Percentiles rank a stretch among this genome's conserved stretches.
Conservation (phyloP, 2,797 vertebrate genomes). For the Tapirus indicus region DNA sequence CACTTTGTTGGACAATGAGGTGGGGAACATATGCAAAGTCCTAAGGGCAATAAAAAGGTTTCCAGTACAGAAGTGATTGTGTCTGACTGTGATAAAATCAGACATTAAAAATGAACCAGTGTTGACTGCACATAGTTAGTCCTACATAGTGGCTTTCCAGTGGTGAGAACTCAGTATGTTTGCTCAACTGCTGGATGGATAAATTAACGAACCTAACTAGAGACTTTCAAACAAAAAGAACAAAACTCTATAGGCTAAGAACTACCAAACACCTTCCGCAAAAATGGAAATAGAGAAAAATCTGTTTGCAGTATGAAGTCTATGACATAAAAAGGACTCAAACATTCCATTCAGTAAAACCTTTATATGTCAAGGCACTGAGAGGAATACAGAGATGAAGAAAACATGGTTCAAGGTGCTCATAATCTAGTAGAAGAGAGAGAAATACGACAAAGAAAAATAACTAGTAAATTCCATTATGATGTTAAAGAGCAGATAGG, state of each 20-base stretch:
- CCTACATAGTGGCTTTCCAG: not conserved
- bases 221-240: conserved; percentile 35
- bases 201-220: conserved; percentile 20
- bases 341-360: conserved; percentile 26
- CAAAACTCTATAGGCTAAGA: conserved; percentile 54
- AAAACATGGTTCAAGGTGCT: not conserved
- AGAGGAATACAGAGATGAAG: conserved; percentile 16
- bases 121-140: not conserved
- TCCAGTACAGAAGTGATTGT: not conserved
- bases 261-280: conserved; percentile 51
- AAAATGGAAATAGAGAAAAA: conserved; percentile 44
- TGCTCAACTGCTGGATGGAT: conserved; percentile 15
- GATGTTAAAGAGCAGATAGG: not conserved
- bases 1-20: conserved; percentile 29
- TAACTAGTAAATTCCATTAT: not conserved
- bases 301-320: not conserved
- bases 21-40: not conserved
- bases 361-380: not conserved
- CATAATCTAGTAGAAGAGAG: not conserved
- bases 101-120: conserved; percentile 55
- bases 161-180: conserved; percentile 39
- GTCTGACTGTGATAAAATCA: conserved; percentile 4
- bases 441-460: not conserved
- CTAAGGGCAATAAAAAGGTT: conserved; percentile 45
- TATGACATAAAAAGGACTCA: conserved; percentile 21